A percentile compares a stretch with the other conserved stretches of the same genome.
phyloP scores from a whole-genome alignment of 2,797 vertebrate species.

The Mareca strepera region DNA sequence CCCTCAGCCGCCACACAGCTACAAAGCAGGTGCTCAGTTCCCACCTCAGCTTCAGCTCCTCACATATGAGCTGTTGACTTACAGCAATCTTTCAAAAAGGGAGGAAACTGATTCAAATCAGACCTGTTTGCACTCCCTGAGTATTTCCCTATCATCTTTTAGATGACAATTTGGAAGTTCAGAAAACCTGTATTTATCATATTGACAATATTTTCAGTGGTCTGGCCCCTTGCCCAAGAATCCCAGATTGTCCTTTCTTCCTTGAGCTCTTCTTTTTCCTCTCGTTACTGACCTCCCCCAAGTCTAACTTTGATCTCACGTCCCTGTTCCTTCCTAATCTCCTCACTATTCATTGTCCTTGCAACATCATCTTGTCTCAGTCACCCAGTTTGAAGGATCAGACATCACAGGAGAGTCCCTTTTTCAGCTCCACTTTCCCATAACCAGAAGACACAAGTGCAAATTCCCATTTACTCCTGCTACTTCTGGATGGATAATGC shows the following conservation, averaged over 20 bases:
- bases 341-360: neutral
- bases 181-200: neutral
- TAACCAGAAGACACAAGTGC: neutral
- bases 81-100: neutral
- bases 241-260: neutral
- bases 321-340: neutral
- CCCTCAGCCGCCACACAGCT: neutral
- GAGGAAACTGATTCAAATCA: neutral
- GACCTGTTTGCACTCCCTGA: neutral
- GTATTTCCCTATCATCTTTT: neutral
- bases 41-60: neutral
- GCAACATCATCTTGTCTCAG: neutral
- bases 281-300: neutral
- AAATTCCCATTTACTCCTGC: neutral
- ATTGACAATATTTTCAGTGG: neutral
- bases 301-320: neutral
- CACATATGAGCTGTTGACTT: neutral
- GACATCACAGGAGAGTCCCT: neutral
- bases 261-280: neutral
- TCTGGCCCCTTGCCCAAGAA: neutral
- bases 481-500: neutral
- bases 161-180: neutral
- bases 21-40: neutral
- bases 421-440: neutral
- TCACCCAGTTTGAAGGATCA: neutral